Evolutionary conservation across 2,888 invertebrate genomes (phyloP), one percentile per base, ranked within the genome.

Genomic region (Bembecia ichneumoniformis): DNA sequence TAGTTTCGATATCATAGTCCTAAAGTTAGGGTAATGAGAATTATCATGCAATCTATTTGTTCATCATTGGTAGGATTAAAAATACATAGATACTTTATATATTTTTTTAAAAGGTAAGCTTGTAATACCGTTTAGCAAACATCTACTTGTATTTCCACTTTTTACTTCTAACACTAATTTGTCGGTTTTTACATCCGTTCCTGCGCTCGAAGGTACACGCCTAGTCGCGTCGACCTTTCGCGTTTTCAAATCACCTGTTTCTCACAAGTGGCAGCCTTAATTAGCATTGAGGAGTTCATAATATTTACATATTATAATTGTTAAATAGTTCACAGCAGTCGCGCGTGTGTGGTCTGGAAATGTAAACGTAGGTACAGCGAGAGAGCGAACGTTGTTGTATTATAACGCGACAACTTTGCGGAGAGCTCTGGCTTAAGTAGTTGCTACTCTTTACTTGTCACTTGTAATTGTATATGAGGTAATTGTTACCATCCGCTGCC

Each of bases 301-400:
- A 40, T 40, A 40, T 40, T n/a, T 40, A 40, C 40, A 40, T 40
- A 40, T 40, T 40, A 40, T 40, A 40, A 40, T 28, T 40, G 40
- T 40, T 40, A 40, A 40, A 40, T 40, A 40, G 14, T 40, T n/a
- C 28, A 28, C 28, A 40, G 14, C 40, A 40, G 5, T 40, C n/a
- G 40, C 40, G 14, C 47, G 46, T 48, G 52, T 49, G 52, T 52
- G 52, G 52, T 46, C 52, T 47, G 17, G 20, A 15, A 49, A 52
- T 48, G 49, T 45, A 50, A 52, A 52, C 48, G 49, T 28, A 49
- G 44, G 46, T 49, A 48, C 49, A 11, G 49, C 35, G n/a, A 46
- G 47, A 52, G 51, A 49, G 51, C 45, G 51, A 52, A 52, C 46
- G 16, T 14, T 13, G 47, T 47, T 49, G 46, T 46, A 46, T 15